phyloP scores from a whole-genome alignment of 2,113 vertebrate genomes.

The Dicentrarchus labrax region DNA sequence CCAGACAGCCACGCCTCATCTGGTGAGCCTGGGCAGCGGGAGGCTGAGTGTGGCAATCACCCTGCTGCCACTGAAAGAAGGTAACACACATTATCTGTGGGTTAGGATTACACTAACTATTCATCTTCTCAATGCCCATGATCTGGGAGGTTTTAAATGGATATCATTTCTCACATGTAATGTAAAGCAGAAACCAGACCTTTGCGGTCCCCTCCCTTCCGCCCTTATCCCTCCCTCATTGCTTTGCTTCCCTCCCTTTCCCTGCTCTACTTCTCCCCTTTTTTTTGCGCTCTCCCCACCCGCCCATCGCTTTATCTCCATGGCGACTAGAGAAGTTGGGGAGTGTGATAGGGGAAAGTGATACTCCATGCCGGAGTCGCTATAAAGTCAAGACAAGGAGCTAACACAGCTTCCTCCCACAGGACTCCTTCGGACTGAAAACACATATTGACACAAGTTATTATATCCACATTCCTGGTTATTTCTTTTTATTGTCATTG shows the following conservation, averaged over 20 bases:
- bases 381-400: conserved; percentile 44
- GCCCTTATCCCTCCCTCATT: not conserved
- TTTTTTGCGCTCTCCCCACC: not conserved
- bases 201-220: not conserved
- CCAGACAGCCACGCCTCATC: conserved; percentile 84
- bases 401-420: conserved; percentile 38
- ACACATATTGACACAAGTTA: conserved; percentile 25
- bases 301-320: not conserved
- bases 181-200: conserved; percentile 10
- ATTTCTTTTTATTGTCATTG: conserved; percentile 27
- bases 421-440: not conserved
- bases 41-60: conserved; percentile 87
- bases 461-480: conserved; percentile 1
- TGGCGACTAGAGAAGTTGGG: not conserved
- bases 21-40: conserved; percentile 88
- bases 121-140: not conserved
- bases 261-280: not conserved
- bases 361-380: conserved; percentile 36
- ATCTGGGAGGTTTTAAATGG: not conserved
- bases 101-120: conserved; percentile 7
- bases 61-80: conserved; percentile 86
- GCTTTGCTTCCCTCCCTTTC: conserved; percentile 3
- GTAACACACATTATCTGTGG: conserved; percentile 64
- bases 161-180: conserved; percentile 23
- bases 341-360: conserved; percentile 24